Evolutionary conservation across 2,797 vertebrate genomes (phyloP).

Genomic region (Ambastaia sidthimunki): DNA sequence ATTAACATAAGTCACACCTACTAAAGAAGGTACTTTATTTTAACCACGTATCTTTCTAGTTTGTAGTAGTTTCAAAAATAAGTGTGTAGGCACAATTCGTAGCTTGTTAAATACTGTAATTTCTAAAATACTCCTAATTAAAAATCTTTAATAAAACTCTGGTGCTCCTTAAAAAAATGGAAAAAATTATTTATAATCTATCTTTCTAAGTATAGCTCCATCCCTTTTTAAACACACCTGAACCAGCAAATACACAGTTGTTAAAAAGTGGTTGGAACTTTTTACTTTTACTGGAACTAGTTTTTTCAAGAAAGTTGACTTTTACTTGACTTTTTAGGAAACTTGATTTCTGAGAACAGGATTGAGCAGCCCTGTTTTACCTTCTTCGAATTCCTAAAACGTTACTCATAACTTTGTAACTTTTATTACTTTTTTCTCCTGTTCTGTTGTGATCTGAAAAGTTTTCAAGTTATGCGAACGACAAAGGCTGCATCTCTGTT

Average conservation of each 20-base stretch:
- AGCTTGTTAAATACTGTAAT: too few relatives aligned
- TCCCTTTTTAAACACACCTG: background rate
- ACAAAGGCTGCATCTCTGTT: slow-evolving; percentile 29
- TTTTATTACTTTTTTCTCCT: slow-evolving; percentile 4
- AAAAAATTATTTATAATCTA: too few relatives aligned
- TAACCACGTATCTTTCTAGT: too few relatives aligned
- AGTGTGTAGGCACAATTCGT: too few relatives aligned
- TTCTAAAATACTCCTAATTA: too few relatives aligned
- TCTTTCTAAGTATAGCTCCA: too few relatives aligned
- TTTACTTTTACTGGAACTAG: too few relatives aligned
- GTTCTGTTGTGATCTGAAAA: slow-evolving; percentile 16
- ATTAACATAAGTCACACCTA: too few relatives aligned
- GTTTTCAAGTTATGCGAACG: background rate
- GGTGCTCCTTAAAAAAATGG: too few relatives aligned
- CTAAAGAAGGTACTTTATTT: too few relatives aligned
- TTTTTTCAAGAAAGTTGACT: too few relatives aligned
- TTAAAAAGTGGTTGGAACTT: background rate
- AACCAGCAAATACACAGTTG: background rate
- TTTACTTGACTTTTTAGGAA: background rate
- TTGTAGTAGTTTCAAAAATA: background rate
- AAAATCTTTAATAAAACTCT: too few relatives aligned
- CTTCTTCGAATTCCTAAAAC: background rate
- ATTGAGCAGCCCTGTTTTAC: background rate
- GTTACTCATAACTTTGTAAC: slow-evolving; percentile 1
- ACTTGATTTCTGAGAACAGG: background rate